phyloP scores from a whole-genome alignment of 1,140 invertebrate genomes.

The Triops longicaudatus region DNA sequence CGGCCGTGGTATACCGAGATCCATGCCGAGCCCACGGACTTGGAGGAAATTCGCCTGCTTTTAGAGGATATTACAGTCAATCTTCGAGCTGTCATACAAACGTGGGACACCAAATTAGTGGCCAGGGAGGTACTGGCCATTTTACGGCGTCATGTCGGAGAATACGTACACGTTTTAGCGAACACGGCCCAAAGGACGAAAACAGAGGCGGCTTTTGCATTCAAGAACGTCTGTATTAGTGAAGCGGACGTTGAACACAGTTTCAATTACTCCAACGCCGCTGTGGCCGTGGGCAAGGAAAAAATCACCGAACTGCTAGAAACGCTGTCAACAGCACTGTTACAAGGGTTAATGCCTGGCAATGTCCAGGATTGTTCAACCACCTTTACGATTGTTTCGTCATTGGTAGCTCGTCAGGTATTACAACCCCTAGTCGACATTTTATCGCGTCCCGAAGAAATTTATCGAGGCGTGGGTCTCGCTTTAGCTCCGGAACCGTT shows the following conservation, averaged over 20 bases:
- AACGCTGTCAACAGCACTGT: not conserved
- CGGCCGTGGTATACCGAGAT: not conserved
- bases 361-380: constrained; percentile 23
- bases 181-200: not conserved
- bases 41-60: not conserved
- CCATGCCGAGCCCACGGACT: not conserved
- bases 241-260: not conserved
- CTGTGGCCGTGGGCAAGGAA: not conserved
- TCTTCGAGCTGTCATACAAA: not conserved
- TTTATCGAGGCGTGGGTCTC: constrained; percentile 17
- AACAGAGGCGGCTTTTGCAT: not conserved
- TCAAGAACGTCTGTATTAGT: not conserved
- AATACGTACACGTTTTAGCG: not conserved
- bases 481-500: not conserved
- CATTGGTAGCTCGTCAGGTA: constrained; percentile 20
- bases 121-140: not conserved
- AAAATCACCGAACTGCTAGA: not conserved
- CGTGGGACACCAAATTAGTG: not conserved
- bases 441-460: constrained; percentile 4
- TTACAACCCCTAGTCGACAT: constrained; percentile 18
- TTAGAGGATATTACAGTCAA: not conserved
- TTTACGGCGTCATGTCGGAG: not conserved
- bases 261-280: constrained; percentile 9
- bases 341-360: constrained; percentile 21
- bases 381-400: constrained; percentile 20